These are phyloP conservation scores for Pogoniulus pusillus DNA, from an alignment of 2,797 vertebrate species.

Conservation along the genomic window DNA sequence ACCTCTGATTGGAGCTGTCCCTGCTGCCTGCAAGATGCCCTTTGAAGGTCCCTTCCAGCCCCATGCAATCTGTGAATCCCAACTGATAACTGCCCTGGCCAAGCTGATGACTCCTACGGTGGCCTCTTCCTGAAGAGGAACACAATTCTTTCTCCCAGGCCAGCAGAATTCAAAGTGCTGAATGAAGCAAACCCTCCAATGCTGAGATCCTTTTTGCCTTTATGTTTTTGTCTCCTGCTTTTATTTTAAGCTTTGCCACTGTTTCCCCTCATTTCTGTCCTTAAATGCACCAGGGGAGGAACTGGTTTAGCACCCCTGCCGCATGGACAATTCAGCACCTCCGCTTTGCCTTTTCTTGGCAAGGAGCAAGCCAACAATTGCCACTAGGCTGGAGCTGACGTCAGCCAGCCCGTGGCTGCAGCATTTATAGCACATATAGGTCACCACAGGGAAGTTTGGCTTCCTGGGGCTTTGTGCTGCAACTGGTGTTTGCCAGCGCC, in stretches of 20 bases:
- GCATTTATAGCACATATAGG: constrained; percentile 62
- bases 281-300: constrained; percentile 57
- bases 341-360: constrained; percentile 54
- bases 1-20: no score
- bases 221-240: constrained; percentile 20
- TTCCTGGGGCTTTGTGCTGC: constrained; percentile 45
- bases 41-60: no score
- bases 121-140: background rate
- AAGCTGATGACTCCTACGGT: background rate
- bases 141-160: background rate
- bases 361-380: constrained; percentile 30
- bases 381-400: constrained; percentile 48
- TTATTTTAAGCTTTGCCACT: constrained; percentile 55
- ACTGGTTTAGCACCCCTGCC: constrained; percentile 34
- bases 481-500: background rate
- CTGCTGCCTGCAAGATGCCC: no score
- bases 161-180: background rate
- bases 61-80: background rate
- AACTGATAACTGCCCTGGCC: background rate
- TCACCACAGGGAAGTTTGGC: constrained; percentile 33
- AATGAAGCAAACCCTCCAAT: background rate
- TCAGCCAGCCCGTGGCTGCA: constrained; percentile 31
- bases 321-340: constrained; percentile 55
- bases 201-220: background rate
- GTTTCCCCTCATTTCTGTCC: constrained; percentile 57